These are phyloP conservation scores for Babylonia areolata DNA, from an alignment of 1,140 invertebrate species.

Conservation along the genomic window DNA sequence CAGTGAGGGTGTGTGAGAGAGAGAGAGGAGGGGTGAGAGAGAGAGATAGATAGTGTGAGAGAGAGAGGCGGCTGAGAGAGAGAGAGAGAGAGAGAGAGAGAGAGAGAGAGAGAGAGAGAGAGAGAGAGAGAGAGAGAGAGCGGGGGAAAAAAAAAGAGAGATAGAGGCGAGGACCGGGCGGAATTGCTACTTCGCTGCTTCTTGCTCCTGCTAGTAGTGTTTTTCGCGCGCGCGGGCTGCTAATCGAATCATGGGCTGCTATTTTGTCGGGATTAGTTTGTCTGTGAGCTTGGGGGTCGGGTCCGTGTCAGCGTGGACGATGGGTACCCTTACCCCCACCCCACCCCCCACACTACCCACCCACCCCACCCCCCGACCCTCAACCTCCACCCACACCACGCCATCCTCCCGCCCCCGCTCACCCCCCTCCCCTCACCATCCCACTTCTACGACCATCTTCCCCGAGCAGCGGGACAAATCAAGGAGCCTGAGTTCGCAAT, in stretches of 20 bases:
- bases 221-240: background rate
- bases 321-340: too few species aligned
- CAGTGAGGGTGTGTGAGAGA: background rate
- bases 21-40: background rate
- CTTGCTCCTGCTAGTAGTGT: background rate
- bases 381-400: too few species aligned
- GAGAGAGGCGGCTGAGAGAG: background rate
- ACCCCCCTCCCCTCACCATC: too few species aligned
- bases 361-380: too few species aligned
- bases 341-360: too few species aligned
- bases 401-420: too few species aligned
- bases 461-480: background rate
- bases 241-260: conserved; percentile 21
- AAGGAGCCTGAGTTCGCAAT: background rate
- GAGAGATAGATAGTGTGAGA: background rate
- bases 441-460: too few species aligned
- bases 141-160: background rate
- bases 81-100: background rate
- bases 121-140: background rate
- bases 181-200: background rate
- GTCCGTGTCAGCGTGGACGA: background rate
- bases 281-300: background rate
- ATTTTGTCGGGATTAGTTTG: conserved; percentile 19
- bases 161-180: background rate
- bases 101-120: background rate